Base-by-base conservation (phyloP, 2,113 vertebrate species). In the Lepus europaeus region DNA sequence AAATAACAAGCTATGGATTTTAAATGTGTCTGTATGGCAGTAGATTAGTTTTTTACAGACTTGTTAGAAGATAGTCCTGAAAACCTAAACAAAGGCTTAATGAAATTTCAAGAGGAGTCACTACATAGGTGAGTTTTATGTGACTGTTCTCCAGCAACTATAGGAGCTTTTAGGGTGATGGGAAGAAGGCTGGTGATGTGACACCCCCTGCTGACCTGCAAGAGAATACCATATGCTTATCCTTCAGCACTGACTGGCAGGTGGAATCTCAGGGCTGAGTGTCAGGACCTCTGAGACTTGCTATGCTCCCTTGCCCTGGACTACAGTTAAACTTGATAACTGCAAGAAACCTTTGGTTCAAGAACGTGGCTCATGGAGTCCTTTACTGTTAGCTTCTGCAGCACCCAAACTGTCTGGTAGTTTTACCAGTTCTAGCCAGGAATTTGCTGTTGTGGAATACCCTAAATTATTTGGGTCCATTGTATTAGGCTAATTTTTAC, bases 151-250 rank as follows among this genome's bases (percentile, higher is more conserved):
- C 51, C 20, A n/a, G 22, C 39, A 82, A n/a, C 13, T 68, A 2
- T 3, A 33, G 79, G 25, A 68, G 53, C 70, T 69, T 73, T 29
- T 4, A 33, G 45, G 12, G n/a, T 73, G 25, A 73, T 2, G 63
- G 39, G 20, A 27, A 33, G 78, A 95, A 97, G 89, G 25, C 63
- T 88, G 63, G 93, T 66, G 90, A 27, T 56, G 87, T 88, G 90
- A 94, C 95, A 96, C 95, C 94, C 87, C 73, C 96, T 97, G 77
- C 96, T 96, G 97, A 97, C 95, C 83, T 91, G 31, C n/a, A 17
- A 36, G 83, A 93, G 94, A 96, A 97, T 76, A 76, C 25, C 73
- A 0, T 33, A 73, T 33, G 82, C 7, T 31, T 45, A 31, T 68
- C 29, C 49, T 36, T 6, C 5, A 11, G 1, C 4, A 1, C 12